Evolutionary conservation across 2,888 invertebrate genomes (phyloP).

Genomic region (Podabrus alpinus): DNA sequence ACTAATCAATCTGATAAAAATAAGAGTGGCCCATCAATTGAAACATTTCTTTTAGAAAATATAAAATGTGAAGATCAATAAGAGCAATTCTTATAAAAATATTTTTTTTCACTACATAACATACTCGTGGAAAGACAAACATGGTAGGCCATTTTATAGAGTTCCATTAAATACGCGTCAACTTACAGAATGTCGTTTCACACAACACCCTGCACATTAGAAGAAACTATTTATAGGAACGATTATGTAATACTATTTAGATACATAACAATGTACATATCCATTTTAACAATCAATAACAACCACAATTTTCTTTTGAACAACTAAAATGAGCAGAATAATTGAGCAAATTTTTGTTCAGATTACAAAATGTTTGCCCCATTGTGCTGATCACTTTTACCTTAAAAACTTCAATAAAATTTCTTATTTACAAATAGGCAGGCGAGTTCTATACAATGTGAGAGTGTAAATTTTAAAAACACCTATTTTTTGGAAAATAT

Average conservation of each 20-base stretch:
- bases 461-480: slow-evolving; percentile 28
- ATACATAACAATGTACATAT: slow-evolving; percentile 23
- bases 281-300: slow-evolving; percentile 42
- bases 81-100: slow-evolving; percentile 40
- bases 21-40: background rate
- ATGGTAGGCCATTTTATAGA: slow-evolving; percentile 46
- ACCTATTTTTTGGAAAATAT: slow-evolving; percentile 1
- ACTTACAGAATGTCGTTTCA: slow-evolving; percentile 18
- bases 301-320: slow-evolving; percentile 30
- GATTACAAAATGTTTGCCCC: background rate
- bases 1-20: background rate
- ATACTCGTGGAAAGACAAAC: slow-evolving; percentile 46
- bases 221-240: slow-evolving; percentile 22
- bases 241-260: slow-evolving; percentile 13
- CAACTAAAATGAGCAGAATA: slow-evolving; percentile 12
- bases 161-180: slow-evolving; percentile 20
- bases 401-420: slow-evolving; percentile 1
- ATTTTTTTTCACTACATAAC: slow-evolving; percentile 40
- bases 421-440: slow-evolving; percentile 25
- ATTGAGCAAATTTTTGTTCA: background rate
- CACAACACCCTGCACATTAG: slow-evolving; percentile 11
- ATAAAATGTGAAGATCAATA: slow-evolving; percentile 21
- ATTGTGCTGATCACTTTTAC: slow-evolving; percentile 7
- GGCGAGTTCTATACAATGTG: slow-evolving; percentile 22
- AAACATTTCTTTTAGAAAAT: slow-evolving; percentile 5